These are phyloP conservation scores for Listrodromus nycthemerus DNA, from an alignment of 2,888 invertebrate species.

Conservation along the genomic window DNA sequence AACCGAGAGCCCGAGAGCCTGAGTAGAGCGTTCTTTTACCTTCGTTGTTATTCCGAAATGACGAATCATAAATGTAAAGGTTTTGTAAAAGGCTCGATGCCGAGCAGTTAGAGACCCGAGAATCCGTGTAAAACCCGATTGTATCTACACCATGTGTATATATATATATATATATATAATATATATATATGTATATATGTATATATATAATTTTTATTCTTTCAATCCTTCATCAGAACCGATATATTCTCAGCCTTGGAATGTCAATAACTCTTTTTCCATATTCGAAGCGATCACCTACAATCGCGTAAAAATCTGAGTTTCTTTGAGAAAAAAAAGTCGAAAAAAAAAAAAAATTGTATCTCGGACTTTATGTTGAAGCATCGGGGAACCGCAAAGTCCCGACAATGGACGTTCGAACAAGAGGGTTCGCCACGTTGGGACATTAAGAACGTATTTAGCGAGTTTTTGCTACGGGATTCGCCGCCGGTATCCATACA, in stretches of 20 bases:
- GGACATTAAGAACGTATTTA: slow-evolving; percentile 80
- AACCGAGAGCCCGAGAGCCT: not conserved
- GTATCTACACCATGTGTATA: slow-evolving; percentile 64
- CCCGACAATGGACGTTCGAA: slow-evolving; percentile 38
- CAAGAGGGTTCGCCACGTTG: slow-evolving; percentile 48
- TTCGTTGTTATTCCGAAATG: slow-evolving; percentile 84
- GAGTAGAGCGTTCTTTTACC: slow-evolving; percentile 76
- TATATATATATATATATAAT: not conserved
- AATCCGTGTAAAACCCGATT: slow-evolving; percentile 72
- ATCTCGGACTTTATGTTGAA: slow-evolving; percentile 17
- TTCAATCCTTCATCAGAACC: not conserved
- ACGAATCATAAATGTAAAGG: slow-evolving; percentile 83
- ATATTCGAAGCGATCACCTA: not conserved
- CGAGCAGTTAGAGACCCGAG: slow-evolving; percentile 46
- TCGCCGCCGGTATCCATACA: slow-evolving; percentile 41
- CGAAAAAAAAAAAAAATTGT: not conserved
- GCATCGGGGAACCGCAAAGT: slow-evolving; percentile 70
- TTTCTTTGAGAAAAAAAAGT: not conserved
- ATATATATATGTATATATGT: no score
- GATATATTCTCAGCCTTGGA: slow-evolving; percentile 3
- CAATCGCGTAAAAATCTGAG: not conserved
- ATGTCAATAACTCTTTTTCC: slow-evolving; percentile 11
- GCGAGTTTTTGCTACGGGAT: slow-evolving; percentile 72
- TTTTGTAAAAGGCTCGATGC: slow-evolving; percentile 69
- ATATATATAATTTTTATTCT: slow-evolving; percentile 8